These are phyloP conservation scores for Poecilia latipinna DNA, from an alignment of 2,113 vertebrate genomes.

Conservation along the genomic window DNA sequence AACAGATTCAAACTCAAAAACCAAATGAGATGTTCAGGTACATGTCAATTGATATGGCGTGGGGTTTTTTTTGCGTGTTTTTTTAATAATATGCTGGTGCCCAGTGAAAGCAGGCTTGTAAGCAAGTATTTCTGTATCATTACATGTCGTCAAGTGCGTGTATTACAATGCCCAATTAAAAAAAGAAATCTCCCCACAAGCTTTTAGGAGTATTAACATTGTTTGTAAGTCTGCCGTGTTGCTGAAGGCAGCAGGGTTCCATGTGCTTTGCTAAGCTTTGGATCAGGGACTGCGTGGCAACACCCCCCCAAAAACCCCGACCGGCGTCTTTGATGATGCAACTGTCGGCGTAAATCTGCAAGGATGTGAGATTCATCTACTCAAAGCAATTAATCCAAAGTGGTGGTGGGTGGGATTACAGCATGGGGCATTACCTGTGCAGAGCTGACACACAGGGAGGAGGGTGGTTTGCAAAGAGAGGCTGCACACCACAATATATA, in stretches of 20 bases:
- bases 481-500: conserved; percentile 21
- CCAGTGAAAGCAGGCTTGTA: conserved; percentile 2
- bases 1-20: conserved; percentile 26
- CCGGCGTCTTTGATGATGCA: conserved; percentile 14
- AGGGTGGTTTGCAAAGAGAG: background rate
- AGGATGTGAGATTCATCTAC: conserved; percentile 19
- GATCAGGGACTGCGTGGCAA: background rate
- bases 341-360: conserved; percentile 16
- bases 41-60: background rate
- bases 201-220: background rate
- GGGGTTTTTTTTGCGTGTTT: background rate
- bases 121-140: too few relatives aligned
- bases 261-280: conserved; percentile 18
- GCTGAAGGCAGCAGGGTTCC: conserved; percentile 21
- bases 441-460: conserved; percentile 3
- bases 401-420: conserved; percentile 13
- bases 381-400: conserved; percentile 39
- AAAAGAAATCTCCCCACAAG: background rate
- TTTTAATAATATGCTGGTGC: background rate
- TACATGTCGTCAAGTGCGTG: background rate
- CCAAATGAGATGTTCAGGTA: conserved; percentile 16
- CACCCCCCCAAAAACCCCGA: background rate
- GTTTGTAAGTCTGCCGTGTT: conserved; percentile 13
- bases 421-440: conserved; percentile 33
- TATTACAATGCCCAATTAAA: background rate